Evolutionary conservation across 2,113 vertebrate species (phyloP).

Genomic region (Corvus hawaiiensis): DNA sequence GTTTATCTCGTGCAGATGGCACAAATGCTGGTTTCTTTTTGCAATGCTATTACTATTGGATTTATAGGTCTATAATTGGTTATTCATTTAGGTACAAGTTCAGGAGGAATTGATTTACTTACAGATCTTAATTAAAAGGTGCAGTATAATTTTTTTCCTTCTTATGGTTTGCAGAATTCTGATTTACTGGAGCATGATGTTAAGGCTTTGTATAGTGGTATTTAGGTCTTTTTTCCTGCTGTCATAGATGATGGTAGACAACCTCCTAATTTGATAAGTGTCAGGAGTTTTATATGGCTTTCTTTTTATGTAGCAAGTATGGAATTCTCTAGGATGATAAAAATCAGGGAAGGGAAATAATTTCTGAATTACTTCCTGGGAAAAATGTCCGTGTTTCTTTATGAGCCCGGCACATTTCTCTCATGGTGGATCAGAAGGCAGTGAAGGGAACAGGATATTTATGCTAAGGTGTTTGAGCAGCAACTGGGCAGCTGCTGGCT

Average conservation of each 20-base stretch:
- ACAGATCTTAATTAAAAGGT: constrained; percentile 62
- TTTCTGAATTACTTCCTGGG: not conserved
- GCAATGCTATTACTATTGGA: constrained; percentile 2
- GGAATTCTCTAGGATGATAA: not conserved
- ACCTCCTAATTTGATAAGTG: not conserved
- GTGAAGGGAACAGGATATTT: not conserved
- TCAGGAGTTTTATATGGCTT: not conserved
- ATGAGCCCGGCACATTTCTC: not conserved
- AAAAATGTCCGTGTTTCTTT: not conserved
- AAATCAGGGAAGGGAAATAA: not conserved
- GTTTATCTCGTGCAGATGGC: constrained; percentile 17
- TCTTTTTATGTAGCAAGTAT: not conserved
- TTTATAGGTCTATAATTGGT: constrained; percentile 62
- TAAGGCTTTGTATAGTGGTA: constrained; percentile 15
- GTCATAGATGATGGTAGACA: not conserved
- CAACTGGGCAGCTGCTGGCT: not conserved
- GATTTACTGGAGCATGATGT: constrained; percentile 26
- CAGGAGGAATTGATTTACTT: constrained; percentile 55
- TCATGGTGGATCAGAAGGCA: not conserved
- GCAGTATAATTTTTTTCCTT: constrained; percentile 50
- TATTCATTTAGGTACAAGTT: constrained; percentile 58
- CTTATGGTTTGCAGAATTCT: constrained; percentile 51
- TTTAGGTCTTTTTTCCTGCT: not conserved
- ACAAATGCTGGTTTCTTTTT: constrained; percentile 38
- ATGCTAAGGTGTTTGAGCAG: not conserved